Evolutionary conservation across 2,888 invertebrate genomes (phyloP).

Genomic region (Metallyticus violacea): DNA sequence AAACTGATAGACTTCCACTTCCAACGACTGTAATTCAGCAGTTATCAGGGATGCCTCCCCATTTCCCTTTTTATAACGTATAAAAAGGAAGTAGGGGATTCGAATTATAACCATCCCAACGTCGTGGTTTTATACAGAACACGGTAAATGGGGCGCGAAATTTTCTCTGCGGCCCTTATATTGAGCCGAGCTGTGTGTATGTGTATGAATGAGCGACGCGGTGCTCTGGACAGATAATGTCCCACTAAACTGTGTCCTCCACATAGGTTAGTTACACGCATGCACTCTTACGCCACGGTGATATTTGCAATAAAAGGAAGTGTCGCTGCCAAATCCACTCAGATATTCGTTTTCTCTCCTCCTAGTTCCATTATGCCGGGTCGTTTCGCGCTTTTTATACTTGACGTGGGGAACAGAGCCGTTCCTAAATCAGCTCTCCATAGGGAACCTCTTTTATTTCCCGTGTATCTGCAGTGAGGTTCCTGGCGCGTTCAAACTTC

Average conservation of each 20-base stretch:
- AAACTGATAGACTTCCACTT: conserved; percentile 7
- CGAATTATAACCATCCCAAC: conserved; percentile 6
- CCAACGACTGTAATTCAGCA: background rate
- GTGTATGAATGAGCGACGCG: background rate
- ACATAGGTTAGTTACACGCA: background rate
- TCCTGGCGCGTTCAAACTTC: no score
- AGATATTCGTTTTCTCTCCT: background rate
- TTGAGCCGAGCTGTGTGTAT: background rate
- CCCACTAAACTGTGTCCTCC: conserved; percentile 6
- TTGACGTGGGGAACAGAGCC: background rate
- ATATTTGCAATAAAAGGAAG: conserved; percentile 10
- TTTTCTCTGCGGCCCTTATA: conserved; percentile 7
- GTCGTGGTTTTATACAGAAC: conserved; percentile 8
- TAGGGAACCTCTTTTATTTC: background rate
- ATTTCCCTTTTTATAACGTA: background rate
- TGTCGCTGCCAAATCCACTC: conserved; percentile 10
- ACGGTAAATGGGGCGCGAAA: conserved; percentile 12
- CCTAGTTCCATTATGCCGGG: background rate
- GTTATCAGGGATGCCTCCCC: conserved; percentile 3
- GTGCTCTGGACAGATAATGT: background rate
- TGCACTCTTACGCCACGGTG: background rate
- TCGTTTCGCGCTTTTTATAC: background rate
- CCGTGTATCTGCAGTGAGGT: no score
- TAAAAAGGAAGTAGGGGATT: background rate
- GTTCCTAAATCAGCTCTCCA: background rate